phyloP scores from a whole-genome alignment of 2,888 invertebrate species.

The Syritta pipiens region DNA sequence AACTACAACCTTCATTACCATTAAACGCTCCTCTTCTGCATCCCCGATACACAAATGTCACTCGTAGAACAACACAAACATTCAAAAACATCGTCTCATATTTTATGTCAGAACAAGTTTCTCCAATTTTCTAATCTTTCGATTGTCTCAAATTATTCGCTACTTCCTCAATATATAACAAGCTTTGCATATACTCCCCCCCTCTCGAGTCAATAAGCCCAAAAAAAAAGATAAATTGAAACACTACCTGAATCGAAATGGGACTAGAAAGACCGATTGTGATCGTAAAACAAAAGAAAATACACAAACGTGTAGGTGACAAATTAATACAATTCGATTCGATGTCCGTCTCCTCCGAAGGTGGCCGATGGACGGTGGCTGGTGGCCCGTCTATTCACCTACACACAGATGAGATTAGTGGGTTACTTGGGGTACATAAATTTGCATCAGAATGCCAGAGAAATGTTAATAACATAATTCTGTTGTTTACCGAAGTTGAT shows the following conservation, averaged over 20 bases:
- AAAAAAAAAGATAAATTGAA: constrained; percentile 34
- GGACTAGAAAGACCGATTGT: constrained; percentile 20
- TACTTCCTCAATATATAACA: constrained; percentile 42
- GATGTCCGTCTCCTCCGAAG: background rate
- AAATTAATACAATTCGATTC: constrained; percentile 14
- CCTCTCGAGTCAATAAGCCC: background rate
- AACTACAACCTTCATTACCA: background rate
- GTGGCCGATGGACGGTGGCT: background rate
- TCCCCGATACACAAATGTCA: no score
- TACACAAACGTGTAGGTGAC: constrained; percentile 33
- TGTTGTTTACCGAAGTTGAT: constrained; percentile 42
- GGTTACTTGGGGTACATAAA: constrained; percentile 10
- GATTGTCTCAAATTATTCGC: background rate
- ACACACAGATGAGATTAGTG: constrained; percentile 16
- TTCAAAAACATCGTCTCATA: constrained; percentile 16
- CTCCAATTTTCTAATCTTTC: background rate
- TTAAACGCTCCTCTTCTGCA: constrained; percentile 1
- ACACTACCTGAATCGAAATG: constrained; percentile 33
- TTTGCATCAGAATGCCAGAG: constrained; percentile 46
- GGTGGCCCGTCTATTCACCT: constrained; percentile 28
- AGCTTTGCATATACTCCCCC: constrained; percentile 10
- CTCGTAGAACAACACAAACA: constrained; percentile 1
- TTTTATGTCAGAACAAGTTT: constrained; percentile 47
- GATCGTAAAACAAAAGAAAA: constrained; percentile 39
- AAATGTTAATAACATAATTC: constrained; percentile 46